These are phyloP conservation scores for Semaprochilodus insignis DNA, from an alignment of 2,797 vertebrate species.

Conservation along the genomic window DNA sequence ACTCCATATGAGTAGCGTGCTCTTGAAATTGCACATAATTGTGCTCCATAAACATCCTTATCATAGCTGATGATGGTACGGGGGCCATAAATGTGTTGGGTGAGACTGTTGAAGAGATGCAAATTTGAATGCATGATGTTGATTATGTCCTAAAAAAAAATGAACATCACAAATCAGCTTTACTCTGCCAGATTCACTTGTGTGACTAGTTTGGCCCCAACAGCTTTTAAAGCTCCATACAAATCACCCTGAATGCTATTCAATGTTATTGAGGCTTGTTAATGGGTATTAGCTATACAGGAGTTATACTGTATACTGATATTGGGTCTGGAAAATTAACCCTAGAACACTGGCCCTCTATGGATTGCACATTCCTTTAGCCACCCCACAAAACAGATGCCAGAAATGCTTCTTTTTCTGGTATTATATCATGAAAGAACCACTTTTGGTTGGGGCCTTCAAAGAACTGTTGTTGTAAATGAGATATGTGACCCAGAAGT, in stretches of 20 bases:
- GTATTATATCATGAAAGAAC: neutral
- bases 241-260: neutral
- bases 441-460: neutral
- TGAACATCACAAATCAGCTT: conserved; percentile 6
- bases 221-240: neutral
- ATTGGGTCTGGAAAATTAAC: neutral
- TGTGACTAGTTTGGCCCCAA: neutral
- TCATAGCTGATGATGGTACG: neutral
- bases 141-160: neutral
- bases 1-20: neutral
- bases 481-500: neutral
- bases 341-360: neutral
- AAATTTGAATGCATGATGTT: neutral
- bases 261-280: neutral
- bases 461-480: neutral
- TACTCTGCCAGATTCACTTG: neutral
- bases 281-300: neutral
- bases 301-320: too few relatives aligned
- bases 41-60: neutral
- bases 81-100: neutral
- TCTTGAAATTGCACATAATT: conserved; percentile 12
- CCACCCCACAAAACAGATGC: neutral
- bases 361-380: neutral
- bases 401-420: too few relatives aligned
- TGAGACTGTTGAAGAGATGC: neutral